Percentiles rank a stretch among this genome's conserved stretches.
Conservation (phyloP, 1,140 invertebrate genomes). For the Diorhabda sublineata region DNA sequence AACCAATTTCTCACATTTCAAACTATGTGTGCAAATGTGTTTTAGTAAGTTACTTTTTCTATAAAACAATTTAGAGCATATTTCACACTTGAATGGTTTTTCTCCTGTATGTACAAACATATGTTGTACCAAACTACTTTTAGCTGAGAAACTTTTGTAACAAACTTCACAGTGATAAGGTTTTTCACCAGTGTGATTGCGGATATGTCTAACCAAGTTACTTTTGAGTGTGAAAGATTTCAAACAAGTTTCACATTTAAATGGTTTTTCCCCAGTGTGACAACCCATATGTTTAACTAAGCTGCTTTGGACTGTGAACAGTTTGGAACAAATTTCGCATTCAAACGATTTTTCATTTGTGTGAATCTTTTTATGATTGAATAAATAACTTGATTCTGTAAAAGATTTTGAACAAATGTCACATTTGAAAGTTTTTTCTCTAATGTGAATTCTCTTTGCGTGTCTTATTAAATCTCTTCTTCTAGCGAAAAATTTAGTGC, state of each 20-base stretch:
- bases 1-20: constrained; percentile 43
- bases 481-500: constrained; percentile 50
- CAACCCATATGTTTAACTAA: no score
- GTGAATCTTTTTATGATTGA: constrained; percentile 67
- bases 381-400: constrained; percentile 63
- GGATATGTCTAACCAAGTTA: constrained; percentile 30
- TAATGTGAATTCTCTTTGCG: constrained; percentile 51
- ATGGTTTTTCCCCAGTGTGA: no score
- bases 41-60: constrained; percentile 50
- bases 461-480: constrained; percentile 47
- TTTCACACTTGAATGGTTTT: constrained; percentile 39
- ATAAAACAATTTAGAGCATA: constrained; percentile 30
- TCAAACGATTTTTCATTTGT: constrained; percentile 69
- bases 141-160: constrained; percentile 55
- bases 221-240: neutral
- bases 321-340: constrained; percentile 63
- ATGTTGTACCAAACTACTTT: constrained; percentile 57
- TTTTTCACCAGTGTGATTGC: constrained; percentile 65
- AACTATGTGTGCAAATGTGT: constrained; percentile 61
- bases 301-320: constrained; percentile 55
- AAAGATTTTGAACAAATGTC: constrained; percentile 56
- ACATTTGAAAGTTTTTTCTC: constrained; percentile 59
- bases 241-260: no score
- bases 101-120: constrained; percentile 58
- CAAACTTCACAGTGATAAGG: constrained; percentile 69